A percentile compares a stretch with the other conserved stretches of the same genome.
Conservation (phyloP, 2,113 vertebrate genomes). For the Mus spicilegus region DNA sequence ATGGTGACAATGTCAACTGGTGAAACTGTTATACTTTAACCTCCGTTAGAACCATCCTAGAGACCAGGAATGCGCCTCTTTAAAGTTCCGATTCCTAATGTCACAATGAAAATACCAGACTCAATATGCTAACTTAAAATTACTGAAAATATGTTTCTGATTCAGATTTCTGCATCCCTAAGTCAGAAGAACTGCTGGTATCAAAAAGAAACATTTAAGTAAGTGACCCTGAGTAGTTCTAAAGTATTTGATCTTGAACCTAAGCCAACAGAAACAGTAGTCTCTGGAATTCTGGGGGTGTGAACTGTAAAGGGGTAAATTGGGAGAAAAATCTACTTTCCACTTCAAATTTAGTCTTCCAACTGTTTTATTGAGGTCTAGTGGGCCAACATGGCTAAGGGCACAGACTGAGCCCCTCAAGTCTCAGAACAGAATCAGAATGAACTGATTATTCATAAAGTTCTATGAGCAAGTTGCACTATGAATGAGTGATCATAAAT, state of each 20-base stretch:
- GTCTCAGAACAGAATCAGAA: background rate
- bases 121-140: background rate
- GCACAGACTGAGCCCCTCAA: background rate
- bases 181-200: background rate
- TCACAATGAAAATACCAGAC: background rate
- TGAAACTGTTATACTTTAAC: background rate
- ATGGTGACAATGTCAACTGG: background rate
- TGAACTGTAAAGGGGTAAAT: background rate
- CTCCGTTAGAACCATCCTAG: background rate
- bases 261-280: background rate
- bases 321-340: background rate
- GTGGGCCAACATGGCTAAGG: background rate
- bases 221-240: background rate
- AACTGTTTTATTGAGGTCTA: background rate
- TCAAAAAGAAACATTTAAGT: constrained; percentile 29
- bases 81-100: constrained; percentile 27
- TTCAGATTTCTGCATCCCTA: background rate
- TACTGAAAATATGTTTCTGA: background rate
- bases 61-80: background rate
- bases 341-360: background rate
- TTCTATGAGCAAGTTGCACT: background rate
- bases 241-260: background rate
- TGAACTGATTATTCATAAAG: background rate
- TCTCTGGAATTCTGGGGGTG: background rate
- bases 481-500: background rate